These are phyloP conservation scores for human (Homo sapiens) DNA, from an alignment of 2,113 vertebrate species.

Conservation along the genomic window GRCh38 chr18:28081501-28082000, in stretches of 20 bases:
- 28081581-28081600: neutral
- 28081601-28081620: neutral
- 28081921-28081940: neutral
- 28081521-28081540: neutral
- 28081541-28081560: neutral
- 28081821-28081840: neutral
- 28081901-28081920: neutral
- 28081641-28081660: neutral
- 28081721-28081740: conserved; percentile 31
- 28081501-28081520: neutral
- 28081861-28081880: neutral
- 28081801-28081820: neutral
- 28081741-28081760: neutral
- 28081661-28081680: neutral
- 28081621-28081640: neutral
- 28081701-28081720: neutral
- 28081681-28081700: neutral
- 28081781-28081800: neutral
- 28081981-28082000: neutral
- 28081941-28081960: neutral
- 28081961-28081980: neutral
- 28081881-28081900: conserved; percentile 14
- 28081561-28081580: neutral
- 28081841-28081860: neutral
- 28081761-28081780: neutral